Evolutionary conservation across 2,888 invertebrate species (phyloP).

Genomic region (Apeira syringaria): DNA sequence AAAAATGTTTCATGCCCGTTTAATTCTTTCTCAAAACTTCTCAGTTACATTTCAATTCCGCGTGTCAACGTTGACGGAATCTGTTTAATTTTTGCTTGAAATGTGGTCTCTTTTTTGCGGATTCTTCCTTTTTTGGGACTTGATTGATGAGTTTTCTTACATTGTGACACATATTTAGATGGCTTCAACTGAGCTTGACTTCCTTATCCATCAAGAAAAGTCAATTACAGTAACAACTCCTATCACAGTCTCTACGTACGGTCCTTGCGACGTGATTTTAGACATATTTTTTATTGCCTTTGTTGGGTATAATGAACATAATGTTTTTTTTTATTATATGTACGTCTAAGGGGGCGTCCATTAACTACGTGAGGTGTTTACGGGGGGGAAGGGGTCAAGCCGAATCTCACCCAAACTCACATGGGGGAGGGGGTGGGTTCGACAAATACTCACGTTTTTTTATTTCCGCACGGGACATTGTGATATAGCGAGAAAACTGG

Average conservation of each 20-base stretch:
- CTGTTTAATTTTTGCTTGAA: slow-evolving; percentile 49
- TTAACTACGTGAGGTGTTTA: too few species aligned
- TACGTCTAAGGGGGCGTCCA: too few species aligned
- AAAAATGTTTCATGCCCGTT: slow-evolving; percentile 34
- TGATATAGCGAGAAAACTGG: too few species aligned
- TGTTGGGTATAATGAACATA: slow-evolving; percentile 28
- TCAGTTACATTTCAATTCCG: slow-evolving; percentile 53
- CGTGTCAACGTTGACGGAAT: slow-evolving; percentile 49
- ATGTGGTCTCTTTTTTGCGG: slow-evolving; percentile 55
- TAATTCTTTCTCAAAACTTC: slow-evolving; percentile 38
- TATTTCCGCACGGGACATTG: too few species aligned
- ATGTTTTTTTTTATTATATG: background rate
- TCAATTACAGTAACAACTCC: slow-evolving; percentile 56
- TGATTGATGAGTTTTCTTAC: slow-evolving; percentile 74
- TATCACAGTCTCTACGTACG: too few species aligned
- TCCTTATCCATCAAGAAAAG: slow-evolving; percentile 53
- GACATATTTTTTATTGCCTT: too few species aligned
- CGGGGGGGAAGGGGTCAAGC: too few species aligned
- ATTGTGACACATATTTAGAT: slow-evolving; percentile 55
- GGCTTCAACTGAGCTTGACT: slow-evolving; percentile 47
- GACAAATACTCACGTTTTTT: too few species aligned
- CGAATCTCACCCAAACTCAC: too few species aligned
- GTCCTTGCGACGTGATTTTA: too few species aligned
- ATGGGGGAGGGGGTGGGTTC: too few species aligned
- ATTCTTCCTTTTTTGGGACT: slow-evolving; percentile 59